These are phyloP conservation scores for Chelmon rostratus DNA, from an alignment of 2,797 vertebrate genomes.

Conservation along the genomic window DNA sequence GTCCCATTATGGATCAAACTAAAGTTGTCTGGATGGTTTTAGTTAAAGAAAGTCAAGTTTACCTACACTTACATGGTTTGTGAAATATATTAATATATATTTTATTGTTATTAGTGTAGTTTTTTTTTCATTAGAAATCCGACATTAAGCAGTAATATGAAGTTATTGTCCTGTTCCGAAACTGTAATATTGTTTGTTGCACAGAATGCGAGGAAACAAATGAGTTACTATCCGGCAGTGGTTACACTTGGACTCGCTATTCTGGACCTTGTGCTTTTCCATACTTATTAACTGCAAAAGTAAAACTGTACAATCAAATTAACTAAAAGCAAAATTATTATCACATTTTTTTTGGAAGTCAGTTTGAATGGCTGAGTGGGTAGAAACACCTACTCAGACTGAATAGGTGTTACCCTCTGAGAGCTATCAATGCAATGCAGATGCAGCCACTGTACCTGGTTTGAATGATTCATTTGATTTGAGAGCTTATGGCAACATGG, in stretches of 20 bases:
- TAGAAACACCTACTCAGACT: not conserved
- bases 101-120: no score
- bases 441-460: conserved; percentile 10
- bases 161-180: not conserved
- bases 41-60: not conserved
- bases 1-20: not conserved
- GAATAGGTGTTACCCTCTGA: no score
- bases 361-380: conserved; percentile 1
- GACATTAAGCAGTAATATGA: not conserved
- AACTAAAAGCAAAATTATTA: no score
- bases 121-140: no score
- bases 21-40: not conserved
- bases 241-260: not conserved
- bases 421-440: conserved; percentile 2
- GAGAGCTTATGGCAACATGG: not conserved
- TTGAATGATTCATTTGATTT: conserved; percentile 28
- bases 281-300: not conserved
- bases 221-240: not conserved
- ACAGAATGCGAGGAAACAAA: not conserved
- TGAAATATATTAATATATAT: no score
- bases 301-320: not conserved
- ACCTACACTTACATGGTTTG: no score
- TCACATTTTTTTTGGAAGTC: no score
- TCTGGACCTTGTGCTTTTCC: not conserved
- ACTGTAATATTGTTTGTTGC: not conserved